These are phyloP conservation scores for Pissodes strobi DNA, from an alignment of 1,140 invertebrate species.

Conservation along the genomic window DNA sequence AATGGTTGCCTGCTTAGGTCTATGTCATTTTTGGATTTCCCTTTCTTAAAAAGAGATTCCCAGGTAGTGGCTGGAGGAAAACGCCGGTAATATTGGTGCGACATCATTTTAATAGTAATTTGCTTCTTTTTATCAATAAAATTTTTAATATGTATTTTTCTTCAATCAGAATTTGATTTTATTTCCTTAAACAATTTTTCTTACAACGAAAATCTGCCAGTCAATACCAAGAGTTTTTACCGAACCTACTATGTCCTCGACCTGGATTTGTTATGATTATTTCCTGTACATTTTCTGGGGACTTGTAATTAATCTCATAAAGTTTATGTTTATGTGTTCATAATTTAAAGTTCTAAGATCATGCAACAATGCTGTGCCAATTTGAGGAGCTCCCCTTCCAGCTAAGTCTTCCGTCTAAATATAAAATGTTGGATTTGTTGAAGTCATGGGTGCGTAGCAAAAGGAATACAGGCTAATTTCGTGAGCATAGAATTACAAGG, in stretches of 20 bases:
- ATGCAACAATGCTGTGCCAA: neutral
- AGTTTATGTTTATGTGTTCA: conserved; percentile 34
- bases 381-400: neutral
- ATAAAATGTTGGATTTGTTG: conserved; percentile 13
- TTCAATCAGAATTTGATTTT: conserved; percentile 31
- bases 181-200: conserved; percentile 35
- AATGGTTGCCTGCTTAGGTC: too few species aligned
- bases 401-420: neutral
- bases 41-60: too few species aligned
- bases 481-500: conserved; percentile 35
- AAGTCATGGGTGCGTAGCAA: conserved; percentile 21
- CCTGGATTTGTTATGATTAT: conserved; percentile 45
- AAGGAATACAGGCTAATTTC: too few species aligned
- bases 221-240: conserved; percentile 32
- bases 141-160: conserved; percentile 31
- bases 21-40: too few species aligned
- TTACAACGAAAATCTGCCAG: conserved; percentile 35
- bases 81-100: conserved; percentile 22
- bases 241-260: conserved; percentile 41
- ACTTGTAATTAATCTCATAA: conserved; percentile 36
- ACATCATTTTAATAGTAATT: conserved; percentile 21
- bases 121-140: conserved; percentile 18
- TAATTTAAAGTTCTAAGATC: neutral
- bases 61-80: too few species aligned
- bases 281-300: conserved; percentile 31